These are phyloP conservation scores for Grus americana DNA, from an alignment of 2,113 vertebrate species.

Conservation along the genomic window DNA sequence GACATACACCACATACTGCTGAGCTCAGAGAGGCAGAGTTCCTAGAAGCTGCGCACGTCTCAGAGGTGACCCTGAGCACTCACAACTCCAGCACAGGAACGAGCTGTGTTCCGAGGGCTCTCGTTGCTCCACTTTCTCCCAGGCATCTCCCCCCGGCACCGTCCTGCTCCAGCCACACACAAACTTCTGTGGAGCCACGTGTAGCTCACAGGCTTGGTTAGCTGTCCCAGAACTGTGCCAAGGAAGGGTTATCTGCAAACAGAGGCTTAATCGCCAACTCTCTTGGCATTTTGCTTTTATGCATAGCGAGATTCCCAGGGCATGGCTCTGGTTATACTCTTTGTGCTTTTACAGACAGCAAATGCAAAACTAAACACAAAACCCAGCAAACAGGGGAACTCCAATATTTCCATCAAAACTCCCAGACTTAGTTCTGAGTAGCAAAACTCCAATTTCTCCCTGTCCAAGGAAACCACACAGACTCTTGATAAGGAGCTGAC, in stretches of 20 bases:
- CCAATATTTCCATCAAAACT: not conserved
- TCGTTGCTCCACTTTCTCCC: not conserved
- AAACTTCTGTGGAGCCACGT: not conserved
- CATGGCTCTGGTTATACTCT: not conserved
- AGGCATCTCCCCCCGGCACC: not conserved
- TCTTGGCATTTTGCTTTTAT: not conserved
- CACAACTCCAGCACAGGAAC: not conserved
- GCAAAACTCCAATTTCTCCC: not conserved
- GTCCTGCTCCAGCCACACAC: not conserved
- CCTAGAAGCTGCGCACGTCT: not conserved
- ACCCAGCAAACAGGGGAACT: not conserved
- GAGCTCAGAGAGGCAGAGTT: not conserved
- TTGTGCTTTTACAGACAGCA: not conserved
- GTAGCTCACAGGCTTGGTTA: not conserved
- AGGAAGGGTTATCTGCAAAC: not conserved
- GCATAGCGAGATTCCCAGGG: accelerated
- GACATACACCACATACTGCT: not conserved
- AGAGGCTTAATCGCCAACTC: not conserved
- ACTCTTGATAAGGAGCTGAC: conserved; percentile 36
- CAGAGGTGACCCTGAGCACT: not conserved
- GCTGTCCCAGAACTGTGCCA: not conserved
- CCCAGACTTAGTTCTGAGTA: not conserved
- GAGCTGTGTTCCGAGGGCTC: not conserved
- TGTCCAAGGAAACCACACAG: not conserved
- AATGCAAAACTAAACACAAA: not conserved